Evolutionary conservation across 1,140 invertebrate genomes (phyloP).

Genomic region (Sycophaga agraensis): DNA sequence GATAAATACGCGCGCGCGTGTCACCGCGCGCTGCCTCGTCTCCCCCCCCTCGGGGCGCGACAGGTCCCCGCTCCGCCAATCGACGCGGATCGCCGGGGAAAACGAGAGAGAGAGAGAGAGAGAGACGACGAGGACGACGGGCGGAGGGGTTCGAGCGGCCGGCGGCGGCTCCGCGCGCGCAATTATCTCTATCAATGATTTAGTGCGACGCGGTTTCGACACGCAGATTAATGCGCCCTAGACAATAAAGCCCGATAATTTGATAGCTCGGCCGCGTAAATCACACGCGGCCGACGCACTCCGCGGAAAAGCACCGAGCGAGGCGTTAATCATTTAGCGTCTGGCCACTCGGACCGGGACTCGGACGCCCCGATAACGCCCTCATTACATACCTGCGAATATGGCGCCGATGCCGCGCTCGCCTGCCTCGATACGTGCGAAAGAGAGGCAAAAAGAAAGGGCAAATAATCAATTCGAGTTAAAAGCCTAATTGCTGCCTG

Average conservation of each 20-base stretch:
- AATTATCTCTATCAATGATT: conserved; percentile 26
- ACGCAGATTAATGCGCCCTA: conserved; percentile 10
- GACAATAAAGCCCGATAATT: conserved; percentile 14
- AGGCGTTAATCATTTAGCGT: conserved; percentile 46
- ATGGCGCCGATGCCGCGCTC: too few species aligned
- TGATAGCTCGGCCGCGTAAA: conserved; percentile 11
- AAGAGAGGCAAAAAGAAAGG: too few species aligned
- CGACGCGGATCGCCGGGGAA: conserved; percentile 13
- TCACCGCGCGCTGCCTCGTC: conserved; percentile 47
- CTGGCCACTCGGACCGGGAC: too few species aligned
- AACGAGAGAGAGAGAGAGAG: background rate
- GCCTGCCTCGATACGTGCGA: too few species aligned
- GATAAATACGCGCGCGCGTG: conserved; percentile 40
- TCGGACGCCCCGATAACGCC: too few species aligned
- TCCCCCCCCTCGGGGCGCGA: conserved; percentile 32
- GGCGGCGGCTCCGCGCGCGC: too few species aligned
- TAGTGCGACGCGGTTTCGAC: conserved; percentile 24
- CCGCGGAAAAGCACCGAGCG: conserved; percentile 19
- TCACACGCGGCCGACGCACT: background rate
- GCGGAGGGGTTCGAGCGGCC: background rate
- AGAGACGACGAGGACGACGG: background rate
- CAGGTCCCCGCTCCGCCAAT: conserved; percentile 41
- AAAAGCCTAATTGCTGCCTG: too few species aligned
- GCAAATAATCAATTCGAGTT: too few species aligned
- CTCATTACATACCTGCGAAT: too few species aligned